These are phyloP conservation scores for Rhagoletis pomonella DNA, from an alignment of 1,140 invertebrate species.

Conservation along the genomic window DNA sequence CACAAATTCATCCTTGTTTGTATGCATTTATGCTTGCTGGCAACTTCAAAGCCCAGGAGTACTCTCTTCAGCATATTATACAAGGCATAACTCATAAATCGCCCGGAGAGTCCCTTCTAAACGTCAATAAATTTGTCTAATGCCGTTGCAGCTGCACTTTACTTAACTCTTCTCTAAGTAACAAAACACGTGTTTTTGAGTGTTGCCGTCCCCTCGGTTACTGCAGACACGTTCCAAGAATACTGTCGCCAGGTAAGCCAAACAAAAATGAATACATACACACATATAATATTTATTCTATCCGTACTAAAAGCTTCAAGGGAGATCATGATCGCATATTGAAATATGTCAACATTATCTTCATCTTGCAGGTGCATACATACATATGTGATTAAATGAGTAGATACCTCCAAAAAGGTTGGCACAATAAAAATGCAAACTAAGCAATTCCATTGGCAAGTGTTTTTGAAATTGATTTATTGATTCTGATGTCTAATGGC, in stretches of 20 bases:
- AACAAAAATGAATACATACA: not conserved
- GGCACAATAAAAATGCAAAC: conserved; percentile 38
- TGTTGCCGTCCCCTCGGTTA: not conserved
- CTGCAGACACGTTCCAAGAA: not conserved
- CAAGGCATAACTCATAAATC: conserved; percentile 1
- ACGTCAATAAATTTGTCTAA: conserved; percentile 27
- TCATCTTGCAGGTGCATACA: conserved; percentile 33
- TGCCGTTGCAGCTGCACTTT: not conserved
- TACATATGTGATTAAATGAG: not conserved
- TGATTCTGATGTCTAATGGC: conserved; percentile 9
- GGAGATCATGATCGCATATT: not conserved
- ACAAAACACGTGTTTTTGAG: not conserved
- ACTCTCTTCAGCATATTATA: too few species aligned
- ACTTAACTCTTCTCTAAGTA: not conserved
- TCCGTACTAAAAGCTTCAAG: not conserved
- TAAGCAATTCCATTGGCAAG: not conserved
- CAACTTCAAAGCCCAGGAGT: too few species aligned
- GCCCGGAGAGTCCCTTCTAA: not conserved
- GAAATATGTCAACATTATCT: conserved; percentile 47
- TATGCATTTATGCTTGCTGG: not conserved
- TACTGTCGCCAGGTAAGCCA: not conserved
- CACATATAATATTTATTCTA: not conserved
- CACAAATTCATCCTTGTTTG: too few species aligned
- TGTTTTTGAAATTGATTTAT: conserved; percentile 37
- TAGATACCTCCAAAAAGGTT: not conserved